A percentile compares a stretch with the other conserved stretches of the same genome.
Evolutionary conservation across 92 coral and sea anemone species (phyloP).

Genomic region (Epizoanthus fatuus): DNA sequence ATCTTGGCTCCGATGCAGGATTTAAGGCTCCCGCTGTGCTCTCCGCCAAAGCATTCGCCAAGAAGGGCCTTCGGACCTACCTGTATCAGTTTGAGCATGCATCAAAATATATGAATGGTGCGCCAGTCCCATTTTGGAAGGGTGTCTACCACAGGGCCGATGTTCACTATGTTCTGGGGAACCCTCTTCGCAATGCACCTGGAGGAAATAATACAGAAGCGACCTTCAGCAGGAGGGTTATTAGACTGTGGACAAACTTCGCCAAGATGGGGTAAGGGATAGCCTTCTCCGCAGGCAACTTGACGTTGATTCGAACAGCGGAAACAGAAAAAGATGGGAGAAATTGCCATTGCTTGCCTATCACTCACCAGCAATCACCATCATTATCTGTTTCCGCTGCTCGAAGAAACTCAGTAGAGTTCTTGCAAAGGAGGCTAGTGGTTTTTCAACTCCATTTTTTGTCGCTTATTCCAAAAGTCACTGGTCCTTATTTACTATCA

Average conservation of each 20-base stretch:
- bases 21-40: slow-evolving; percentile 30
- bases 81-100: slow-evolving; percentile 38
- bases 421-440: no score
- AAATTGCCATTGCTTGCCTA: no score
- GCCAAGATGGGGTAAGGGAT: slow-evolving; percentile 22
- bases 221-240: slow-evolving; percentile 25
- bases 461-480: no score
- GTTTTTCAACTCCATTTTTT: no score
- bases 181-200: slow-evolving; percentile 23
- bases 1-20: slow-evolving; percentile 20
- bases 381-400: no score
- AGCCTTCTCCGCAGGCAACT: no score
- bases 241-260: slow-evolving; percentile 29
- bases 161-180: slow-evolving; percentile 26
- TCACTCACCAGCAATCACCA: no score
- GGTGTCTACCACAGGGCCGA: slow-evolving; percentile 42
- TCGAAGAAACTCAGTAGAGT: no score
- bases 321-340: no score
- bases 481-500: no score
- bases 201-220: slow-evolving; percentile 11
- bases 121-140: slow-evolving; percentile 25
- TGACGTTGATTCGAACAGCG: no score
- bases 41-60: slow-evolving; percentile 22
- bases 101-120: slow-evolving; percentile 2
- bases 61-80: slow-evolving; percentile 4